These are phyloP conservation scores for Myiagra hebetior DNA, from an alignment of 2,113 vertebrate species.

Conservation along the genomic window DNA sequence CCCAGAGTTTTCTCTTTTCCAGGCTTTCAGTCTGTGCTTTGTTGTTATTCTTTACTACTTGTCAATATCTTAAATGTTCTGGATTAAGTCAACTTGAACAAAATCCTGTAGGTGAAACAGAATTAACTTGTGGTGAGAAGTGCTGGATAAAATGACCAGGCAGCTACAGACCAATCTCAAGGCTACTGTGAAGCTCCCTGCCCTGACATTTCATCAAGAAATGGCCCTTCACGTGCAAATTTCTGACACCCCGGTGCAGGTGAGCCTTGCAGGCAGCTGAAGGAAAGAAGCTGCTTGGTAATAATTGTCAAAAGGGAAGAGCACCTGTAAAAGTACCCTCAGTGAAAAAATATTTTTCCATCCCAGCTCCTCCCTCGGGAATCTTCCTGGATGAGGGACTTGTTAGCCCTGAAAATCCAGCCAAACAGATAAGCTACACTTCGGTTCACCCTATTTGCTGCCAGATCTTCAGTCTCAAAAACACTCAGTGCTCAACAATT, in stretches of 20 bases:
- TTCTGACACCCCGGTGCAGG: not conserved
- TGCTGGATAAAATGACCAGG: not conserved
- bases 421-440: conserved; percentile 20
- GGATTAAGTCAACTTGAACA: not conserved
- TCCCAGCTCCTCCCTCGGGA: rapidly evolving
- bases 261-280: not conserved
- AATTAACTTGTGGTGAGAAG: not conserved
- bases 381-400: not conserved
- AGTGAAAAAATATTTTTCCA: conserved; percentile 4
- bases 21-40: not conserved
- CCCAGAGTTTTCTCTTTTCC: not conserved
- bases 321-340: not conserved
- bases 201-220: not conserved
- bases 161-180: not conserved
- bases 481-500: not conserved
- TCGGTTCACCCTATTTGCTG: not conserved
- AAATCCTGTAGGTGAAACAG: not conserved
- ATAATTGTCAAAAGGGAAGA: not conserved
- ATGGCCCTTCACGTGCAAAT: not conserved
- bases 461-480: conserved; percentile 8
- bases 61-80: not conserved
- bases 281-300: not conserved
- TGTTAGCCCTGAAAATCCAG: conserved; percentile 1
- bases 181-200: not conserved
- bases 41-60: not conserved